Conservation (phyloP, 2,797 vertebrate genomes). For the Dallia pectoralis region DNA sequence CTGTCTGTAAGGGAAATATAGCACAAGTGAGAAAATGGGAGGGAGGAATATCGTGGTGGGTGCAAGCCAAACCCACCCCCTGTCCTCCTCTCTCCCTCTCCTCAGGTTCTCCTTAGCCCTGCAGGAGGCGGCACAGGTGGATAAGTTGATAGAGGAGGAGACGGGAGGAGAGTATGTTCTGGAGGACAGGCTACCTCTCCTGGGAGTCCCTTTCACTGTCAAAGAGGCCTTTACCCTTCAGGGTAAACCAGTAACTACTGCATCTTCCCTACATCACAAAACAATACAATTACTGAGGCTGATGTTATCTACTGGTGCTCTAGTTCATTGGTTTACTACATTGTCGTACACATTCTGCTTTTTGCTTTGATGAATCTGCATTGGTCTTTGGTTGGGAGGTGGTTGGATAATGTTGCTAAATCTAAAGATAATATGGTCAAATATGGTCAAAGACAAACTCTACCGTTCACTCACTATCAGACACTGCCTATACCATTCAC, state of each 20-base stretch:
- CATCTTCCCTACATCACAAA: neutral
- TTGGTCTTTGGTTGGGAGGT: no score
- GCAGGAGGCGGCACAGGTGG: constrained; percentile 72
- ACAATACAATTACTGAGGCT: neutral
- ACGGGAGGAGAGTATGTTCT: constrained; percentile 51
- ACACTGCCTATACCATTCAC: neutral
- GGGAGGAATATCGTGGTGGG: neutral
- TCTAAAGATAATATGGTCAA: neutral
- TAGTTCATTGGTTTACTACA: neutral
- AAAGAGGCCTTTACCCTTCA: constrained; percentile 77
- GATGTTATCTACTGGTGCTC: neutral
- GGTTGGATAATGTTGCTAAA: neutral
- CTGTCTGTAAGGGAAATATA: no score
- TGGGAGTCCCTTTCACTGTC: constrained; percentile 77
- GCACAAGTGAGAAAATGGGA: neutral
- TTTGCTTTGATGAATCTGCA: neutral
- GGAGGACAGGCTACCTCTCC: constrained; percentile 71
- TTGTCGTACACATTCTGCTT: neutral
- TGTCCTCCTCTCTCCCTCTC: neutral
- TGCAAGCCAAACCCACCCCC: neutral
- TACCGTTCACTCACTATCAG: neutral
- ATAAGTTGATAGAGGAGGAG: constrained; percentile 65
- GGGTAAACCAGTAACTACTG: constrained; percentile 50
- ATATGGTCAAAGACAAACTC: neutral
- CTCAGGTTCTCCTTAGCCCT: constrained; percentile 74